These are phyloP conservation scores for Chloropsis hardwickii DNA, from an alignment of 2,113 vertebrate genomes.

Conservation along the genomic window DNA sequence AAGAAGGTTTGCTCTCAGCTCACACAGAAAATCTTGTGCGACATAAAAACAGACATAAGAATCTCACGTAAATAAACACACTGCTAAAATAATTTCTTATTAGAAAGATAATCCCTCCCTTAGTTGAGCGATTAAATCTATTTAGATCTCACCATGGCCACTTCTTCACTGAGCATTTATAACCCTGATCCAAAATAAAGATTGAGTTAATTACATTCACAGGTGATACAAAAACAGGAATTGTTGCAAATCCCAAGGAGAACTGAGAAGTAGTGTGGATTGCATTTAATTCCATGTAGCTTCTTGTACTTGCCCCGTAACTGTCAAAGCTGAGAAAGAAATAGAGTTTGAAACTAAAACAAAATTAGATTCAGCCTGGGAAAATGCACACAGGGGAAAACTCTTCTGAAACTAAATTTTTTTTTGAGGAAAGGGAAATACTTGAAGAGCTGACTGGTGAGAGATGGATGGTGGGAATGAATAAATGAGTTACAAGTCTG, in stretches of 20 bases:
- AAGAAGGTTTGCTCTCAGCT: not conserved
- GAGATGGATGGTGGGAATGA: constrained; percentile 11
- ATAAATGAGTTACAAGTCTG: not conserved
- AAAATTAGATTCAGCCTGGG: constrained; percentile 54
- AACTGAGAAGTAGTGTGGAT: constrained; percentile 54
- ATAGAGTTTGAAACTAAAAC: constrained; percentile 53
- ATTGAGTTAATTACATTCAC: constrained; percentile 61
- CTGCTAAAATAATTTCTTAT: not conserved
- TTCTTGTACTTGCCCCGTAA: constrained; percentile 24
- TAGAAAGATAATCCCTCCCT: not conserved
- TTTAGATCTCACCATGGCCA: not conserved
- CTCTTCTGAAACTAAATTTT: constrained; percentile 30
- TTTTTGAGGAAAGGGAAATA: constrained; percentile 18
- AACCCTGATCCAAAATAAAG: constrained; percentile 54
- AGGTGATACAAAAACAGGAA: constrained; percentile 63
- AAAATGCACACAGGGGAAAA: constrained; percentile 45
- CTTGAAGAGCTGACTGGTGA: constrained; percentile 3
- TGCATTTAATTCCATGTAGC: constrained; percentile 45
- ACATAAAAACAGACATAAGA: not conserved
- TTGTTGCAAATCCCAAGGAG: constrained; percentile 60
- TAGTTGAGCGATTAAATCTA: not conserved
- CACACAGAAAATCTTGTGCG: not conserved
- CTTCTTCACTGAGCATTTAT: constrained; percentile 6
- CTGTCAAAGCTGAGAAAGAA: constrained; percentile 48
- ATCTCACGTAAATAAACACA: not conserved